phyloP scores from a whole-genome alignment of 2,797 vertebrate genomes.

The Crenuchus spilurus region DNA sequence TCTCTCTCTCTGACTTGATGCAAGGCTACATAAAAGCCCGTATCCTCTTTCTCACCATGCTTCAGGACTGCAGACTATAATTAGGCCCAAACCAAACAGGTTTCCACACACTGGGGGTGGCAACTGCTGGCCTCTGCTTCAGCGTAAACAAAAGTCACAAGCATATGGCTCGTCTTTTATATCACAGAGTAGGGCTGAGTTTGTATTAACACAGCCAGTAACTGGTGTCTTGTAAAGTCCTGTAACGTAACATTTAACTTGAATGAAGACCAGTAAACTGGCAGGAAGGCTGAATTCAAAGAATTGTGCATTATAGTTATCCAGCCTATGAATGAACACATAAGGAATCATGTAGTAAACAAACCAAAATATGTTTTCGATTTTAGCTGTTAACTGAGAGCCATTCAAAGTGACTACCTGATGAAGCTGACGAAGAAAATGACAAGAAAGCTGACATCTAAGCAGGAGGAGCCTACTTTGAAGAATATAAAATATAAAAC shows the following conservation, averaged over 20 bases:
- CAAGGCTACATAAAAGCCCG: slow-evolving; percentile 61
- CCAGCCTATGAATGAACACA: too few relatives aligned
- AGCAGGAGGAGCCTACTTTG: too few relatives aligned
- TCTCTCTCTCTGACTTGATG: slow-evolving; percentile 56
- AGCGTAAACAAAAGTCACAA: slow-evolving; percentile 61
- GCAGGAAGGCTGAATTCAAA: slow-evolving; percentile 31
- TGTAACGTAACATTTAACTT: not conserved
- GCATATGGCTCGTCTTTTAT: slow-evolving; percentile 36
- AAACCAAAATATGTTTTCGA: too few relatives aligned
- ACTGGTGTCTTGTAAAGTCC: slow-evolving; percentile 5
- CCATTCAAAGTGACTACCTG: too few relatives aligned
- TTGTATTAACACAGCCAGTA: slow-evolving; percentile 10
- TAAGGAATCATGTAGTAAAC: too few relatives aligned
- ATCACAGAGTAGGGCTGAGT: slow-evolving; percentile 3
- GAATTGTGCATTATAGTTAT: too few relatives aligned
- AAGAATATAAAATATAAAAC: too few relatives aligned
- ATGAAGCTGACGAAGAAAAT: too few relatives aligned
- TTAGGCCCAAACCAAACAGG: slow-evolving; percentile 54
- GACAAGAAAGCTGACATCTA: too few relatives aligned
- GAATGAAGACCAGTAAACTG: not conserved
- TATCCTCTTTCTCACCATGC: slow-evolving; percentile 63
- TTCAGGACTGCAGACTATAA: slow-evolving; percentile 46
- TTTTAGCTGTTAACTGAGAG: too few relatives aligned
- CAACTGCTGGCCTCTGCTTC: slow-evolving; percentile 59
- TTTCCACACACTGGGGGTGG: slow-evolving; percentile 58